These are phyloP conservation scores for Hesperophylax magnus DNA, from an alignment of 1,140 invertebrate species.

Conservation along the genomic window DNA sequence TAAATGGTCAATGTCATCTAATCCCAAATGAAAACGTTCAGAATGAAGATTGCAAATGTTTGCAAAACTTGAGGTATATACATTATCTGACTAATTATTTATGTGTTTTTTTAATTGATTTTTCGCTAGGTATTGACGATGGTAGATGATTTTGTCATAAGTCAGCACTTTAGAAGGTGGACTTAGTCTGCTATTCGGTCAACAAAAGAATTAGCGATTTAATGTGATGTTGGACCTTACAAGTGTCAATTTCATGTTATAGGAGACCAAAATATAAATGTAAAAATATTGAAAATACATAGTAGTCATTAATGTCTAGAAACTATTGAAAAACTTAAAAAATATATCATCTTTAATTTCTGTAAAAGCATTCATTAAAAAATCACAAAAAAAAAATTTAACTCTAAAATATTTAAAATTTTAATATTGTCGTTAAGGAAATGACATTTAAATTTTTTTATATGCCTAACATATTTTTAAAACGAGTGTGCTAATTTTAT, in stretches of 20 bases:
- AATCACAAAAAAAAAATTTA: not conserved
- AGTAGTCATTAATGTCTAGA: slow-evolving; percentile 9
- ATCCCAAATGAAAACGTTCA: too few relatives aligned
- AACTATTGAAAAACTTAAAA: not conserved
- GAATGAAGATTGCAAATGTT: too few relatives aligned
- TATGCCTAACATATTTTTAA: slow-evolving; percentile 16
- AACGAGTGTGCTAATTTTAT: slow-evolving; percentile 24
- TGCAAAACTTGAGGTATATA: too few relatives aligned
- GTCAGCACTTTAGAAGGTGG: slow-evolving; percentile 30
- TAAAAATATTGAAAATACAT: slow-evolving; percentile 16
- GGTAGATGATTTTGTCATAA: slow-evolving; percentile 20
- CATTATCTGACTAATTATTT: too few relatives aligned
- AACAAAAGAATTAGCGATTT: slow-evolving; percentile 50
- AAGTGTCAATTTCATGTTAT: slow-evolving; percentile 58
- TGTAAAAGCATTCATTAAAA: not conserved
- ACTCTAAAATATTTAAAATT: not conserved
- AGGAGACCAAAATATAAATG: slow-evolving; percentile 53
- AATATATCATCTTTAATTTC: not conserved
- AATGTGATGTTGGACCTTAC: slow-evolving; percentile 57
- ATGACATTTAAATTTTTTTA: slow-evolving; percentile 6
- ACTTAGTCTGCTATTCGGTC: slow-evolving; percentile 8
- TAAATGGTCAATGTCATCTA: too few relatives aligned
- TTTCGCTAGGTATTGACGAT: not conserved
- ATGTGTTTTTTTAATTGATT: too few relatives aligned
- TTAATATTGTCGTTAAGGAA: not conserved